A percentile compares a stretch with the other conserved stretches of the same genome.
Conservation (phyloP, 2,888 invertebrate genomes). For the Dasypolia templi region DNA sequence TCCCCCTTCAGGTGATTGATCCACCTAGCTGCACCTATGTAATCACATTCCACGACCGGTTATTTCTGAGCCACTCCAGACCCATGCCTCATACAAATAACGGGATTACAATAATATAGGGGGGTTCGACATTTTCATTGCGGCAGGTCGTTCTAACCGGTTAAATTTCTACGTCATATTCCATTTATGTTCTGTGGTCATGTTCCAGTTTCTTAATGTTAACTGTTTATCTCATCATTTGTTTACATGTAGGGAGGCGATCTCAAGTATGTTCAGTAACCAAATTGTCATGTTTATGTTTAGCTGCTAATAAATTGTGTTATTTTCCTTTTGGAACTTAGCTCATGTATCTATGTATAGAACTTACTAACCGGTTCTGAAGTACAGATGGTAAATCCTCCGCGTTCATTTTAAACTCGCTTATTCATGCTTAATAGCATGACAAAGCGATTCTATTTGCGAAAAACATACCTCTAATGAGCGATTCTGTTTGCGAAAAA, state of each 20-base stretch:
- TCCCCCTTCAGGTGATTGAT: not conserved
- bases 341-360: no score
- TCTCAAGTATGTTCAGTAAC: not conserved
- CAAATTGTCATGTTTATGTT: not conserved
- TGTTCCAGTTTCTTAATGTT: not conserved
- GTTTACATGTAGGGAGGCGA: not conserved
- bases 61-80: not conserved
- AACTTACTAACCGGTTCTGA: not conserved
- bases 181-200: not conserved
- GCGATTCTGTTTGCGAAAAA: not conserved
- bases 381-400: not conserved
- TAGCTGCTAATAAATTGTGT: not conserved
- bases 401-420: not conserved
- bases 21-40: not conserved
- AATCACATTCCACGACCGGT: conserved; percentile 33
- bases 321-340: conserved; percentile 6
- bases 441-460: not conserved
- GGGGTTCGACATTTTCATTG: conserved; percentile 31
- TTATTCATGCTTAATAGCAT: conserved; percentile 18
- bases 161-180: conserved; percentile 14
- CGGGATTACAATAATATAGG: conserved; percentile 26
- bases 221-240: not conserved
- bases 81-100: conserved; percentile 5
- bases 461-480: not conserved
- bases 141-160: conserved; percentile 29